A percentile compares a stretch with the other conserved stretches of the same genome.
phyloP scores from a whole-genome alignment of 1,140 invertebrate genomes.

The Drosophila watanabei region DNA sequence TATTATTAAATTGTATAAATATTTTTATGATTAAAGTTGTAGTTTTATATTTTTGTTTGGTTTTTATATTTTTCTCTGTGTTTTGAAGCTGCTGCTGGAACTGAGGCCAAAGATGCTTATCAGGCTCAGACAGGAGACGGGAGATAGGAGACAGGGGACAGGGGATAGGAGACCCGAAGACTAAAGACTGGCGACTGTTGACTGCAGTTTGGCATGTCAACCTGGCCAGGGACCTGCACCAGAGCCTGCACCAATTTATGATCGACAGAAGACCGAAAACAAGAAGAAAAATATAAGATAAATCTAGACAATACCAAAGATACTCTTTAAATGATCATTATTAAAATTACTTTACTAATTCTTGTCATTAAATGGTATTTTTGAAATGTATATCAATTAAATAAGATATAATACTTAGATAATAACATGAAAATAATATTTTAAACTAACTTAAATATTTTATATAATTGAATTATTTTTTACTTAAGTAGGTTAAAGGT shows the following conservation, averaged over 20 bases:
- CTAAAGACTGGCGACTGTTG: conserved; percentile 46
- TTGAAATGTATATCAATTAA: background rate
- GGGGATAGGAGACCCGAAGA: conserved; percentile 31
- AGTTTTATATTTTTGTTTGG: too few relatives aligned
- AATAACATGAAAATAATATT: background rate
- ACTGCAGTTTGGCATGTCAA: conserved; percentile 57
- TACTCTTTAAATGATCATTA: conserved; percentile 3
- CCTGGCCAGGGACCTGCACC: conserved; percentile 28
- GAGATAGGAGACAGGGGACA: conserved; percentile 47
- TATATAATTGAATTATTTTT: background rate
- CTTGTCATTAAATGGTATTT: background rate
- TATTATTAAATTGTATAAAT: background rate
- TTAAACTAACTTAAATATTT: background rate
- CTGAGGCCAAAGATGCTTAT: conserved; percentile 69
- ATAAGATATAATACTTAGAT: background rate
- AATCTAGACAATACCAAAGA: background rate
- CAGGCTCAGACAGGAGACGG: conserved; percentile 62
- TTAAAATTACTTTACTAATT: background rate
- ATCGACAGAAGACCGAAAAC: conserved; percentile 69
- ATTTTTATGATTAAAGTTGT: too few relatives aligned
- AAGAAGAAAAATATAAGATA: conserved; percentile 5
- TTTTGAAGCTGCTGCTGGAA: conserved; percentile 11
- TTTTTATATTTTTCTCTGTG: conserved; percentile 4
- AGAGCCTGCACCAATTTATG: conserved; percentile 78
- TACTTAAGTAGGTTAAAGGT: background rate